Evolutionary conservation across 2,113 vertebrate species (phyloP).

Genomic region (Otolemur garnettii): DNA sequence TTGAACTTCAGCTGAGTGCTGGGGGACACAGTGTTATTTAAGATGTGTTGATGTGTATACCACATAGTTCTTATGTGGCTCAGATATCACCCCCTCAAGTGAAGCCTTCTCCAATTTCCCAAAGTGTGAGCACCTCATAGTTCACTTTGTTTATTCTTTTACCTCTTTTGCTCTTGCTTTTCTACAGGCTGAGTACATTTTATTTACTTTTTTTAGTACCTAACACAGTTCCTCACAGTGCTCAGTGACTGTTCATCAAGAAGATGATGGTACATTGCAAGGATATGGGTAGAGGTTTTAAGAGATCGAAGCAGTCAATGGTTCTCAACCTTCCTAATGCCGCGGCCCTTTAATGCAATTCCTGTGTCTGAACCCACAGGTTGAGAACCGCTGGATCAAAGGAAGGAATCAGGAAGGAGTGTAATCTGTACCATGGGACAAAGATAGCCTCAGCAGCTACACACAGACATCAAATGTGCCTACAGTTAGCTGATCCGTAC

Average conservation of each 20-base stretch:
- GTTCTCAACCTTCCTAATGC: no score
- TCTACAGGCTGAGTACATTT: slow-evolving; percentile 5
- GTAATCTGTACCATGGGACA: neutral
- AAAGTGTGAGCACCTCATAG: neutral
- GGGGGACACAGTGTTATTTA: neutral
- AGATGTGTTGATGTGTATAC: neutral
- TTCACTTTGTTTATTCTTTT: neutral
- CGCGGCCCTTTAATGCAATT: no score
- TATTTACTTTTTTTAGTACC: slow-evolving; percentile 29
- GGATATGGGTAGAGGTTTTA: neutral
- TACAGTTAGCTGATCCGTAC: neutral
- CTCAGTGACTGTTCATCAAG: neutral
- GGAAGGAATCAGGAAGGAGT: neutral
- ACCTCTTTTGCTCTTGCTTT: neutral
- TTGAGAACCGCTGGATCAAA: neutral
- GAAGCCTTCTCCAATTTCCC: neutral
- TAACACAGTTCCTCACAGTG: neutral
- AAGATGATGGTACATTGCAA: neutral
- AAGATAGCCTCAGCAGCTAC: neutral
- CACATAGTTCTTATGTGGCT: neutral
- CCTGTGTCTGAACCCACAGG: no score
- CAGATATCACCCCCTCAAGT: neutral
- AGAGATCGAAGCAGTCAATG: neutral
- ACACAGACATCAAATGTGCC: neutral
- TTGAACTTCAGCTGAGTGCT: neutral